Evolutionary conservation across 1,140 invertebrate species (phyloP).

Genomic region (Asobara japonica): DNA sequence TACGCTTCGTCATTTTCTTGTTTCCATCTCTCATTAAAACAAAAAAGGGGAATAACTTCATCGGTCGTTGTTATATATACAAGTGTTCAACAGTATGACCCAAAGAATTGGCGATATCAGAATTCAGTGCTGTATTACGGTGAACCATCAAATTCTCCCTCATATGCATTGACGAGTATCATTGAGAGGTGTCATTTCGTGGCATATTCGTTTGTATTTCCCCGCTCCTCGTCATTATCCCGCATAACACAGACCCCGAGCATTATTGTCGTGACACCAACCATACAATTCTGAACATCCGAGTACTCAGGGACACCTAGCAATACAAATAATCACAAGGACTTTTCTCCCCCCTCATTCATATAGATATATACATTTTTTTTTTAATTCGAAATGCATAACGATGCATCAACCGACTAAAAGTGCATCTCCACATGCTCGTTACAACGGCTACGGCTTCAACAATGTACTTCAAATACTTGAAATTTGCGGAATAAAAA

Average conservation of each 20-base stretch:
- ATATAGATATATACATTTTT: not conserved
- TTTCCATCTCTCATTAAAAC: not conserved
- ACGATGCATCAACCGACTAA: constrained; percentile 41
- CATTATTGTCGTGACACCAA: constrained; percentile 29
- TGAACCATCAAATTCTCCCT: not conserved
- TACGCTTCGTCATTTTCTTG: constrained; percentile 1
- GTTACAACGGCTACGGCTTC: constrained; percentile 12
- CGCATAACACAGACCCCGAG: constrained; percentile 48
- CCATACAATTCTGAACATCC: constrained; percentile 38
- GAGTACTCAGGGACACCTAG: constrained; percentile 51
- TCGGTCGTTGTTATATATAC: not conserved
- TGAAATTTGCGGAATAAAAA: not conserved
- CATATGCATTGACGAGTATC: constrained; percentile 46
- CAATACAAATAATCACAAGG: constrained; percentile 63
- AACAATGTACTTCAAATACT: not conserved
- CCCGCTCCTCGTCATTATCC: constrained; percentile 63
- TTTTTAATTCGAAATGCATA: constrained; percentile 37
- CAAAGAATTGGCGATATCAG: not conserved
- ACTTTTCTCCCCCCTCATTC: constrained; percentile 10
- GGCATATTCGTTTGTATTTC: constrained; percentile 67
- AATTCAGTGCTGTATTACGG: not conserved
- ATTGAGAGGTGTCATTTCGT: constrained; percentile 68
- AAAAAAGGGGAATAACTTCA: not conserved
- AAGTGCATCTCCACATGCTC: constrained; percentile 10
- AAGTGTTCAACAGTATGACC: not conserved